Evolutionary conservation across 2,797 vertebrate genomes (phyloP).

Genomic region (Protonibea diacanthus): DNA sequence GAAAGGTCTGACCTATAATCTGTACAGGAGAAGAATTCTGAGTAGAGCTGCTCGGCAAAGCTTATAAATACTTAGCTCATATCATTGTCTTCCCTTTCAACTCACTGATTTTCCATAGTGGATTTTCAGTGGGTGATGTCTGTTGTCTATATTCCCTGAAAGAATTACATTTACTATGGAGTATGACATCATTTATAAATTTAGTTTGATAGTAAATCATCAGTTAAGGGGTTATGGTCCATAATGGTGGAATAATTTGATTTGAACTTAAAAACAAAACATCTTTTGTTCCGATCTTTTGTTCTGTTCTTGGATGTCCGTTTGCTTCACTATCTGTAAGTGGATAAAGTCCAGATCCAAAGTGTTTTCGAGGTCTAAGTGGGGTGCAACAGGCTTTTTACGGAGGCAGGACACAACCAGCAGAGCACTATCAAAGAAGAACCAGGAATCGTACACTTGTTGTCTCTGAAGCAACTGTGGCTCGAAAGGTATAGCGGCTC

Average conservation of each 20-base stretch:
- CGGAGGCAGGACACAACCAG: neutral
- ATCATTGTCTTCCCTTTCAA: constrained; percentile 4
- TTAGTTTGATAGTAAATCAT: constrained; percentile 11
- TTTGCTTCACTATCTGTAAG: neutral
- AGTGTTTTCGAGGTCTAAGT: neutral
- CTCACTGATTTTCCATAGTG: neutral
- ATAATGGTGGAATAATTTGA: constrained; percentile 28
- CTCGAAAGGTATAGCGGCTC: neutral
- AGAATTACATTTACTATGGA: constrained; percentile 34
- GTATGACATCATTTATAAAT: constrained; percentile 34
- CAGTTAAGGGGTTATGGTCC: constrained; percentile 5
- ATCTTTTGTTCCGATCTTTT: neutral
- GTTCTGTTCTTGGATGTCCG: constrained; percentile 24
- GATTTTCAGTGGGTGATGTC: constrained; percentile 14
- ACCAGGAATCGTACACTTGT: neutral
- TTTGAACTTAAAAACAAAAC: constrained; percentile 39
- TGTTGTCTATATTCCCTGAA: constrained; percentile 33
- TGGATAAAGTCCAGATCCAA: constrained; percentile 27
- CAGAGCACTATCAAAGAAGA: constrained; percentile 10
- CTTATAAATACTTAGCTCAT: constrained; percentile 17
- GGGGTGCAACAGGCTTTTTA: neutral
- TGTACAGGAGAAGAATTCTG: constrained; percentile 26
- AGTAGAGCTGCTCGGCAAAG: constrained; percentile 3
- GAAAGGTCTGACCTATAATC: constrained; percentile 44
- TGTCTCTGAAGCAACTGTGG: neutral